A percentile compares a stretch with the other conserved stretches of the same genome.
phyloP scores from a whole-genome alignment of 2,797 vertebrate species.

The Odontamblyopus rebecca region DNA sequence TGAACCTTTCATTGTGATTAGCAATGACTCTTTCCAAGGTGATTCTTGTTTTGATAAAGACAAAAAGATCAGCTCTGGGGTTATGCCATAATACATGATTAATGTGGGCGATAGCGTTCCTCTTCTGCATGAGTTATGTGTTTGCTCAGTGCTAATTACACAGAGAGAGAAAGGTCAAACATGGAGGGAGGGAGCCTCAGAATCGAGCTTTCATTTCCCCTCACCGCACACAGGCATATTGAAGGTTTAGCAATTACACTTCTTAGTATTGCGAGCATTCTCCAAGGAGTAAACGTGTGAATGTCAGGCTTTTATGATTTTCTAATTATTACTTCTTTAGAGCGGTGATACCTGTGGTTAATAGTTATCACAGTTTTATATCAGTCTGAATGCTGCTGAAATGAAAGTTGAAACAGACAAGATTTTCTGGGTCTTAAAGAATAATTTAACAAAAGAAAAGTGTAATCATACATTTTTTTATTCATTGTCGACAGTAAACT shows the following conservation, averaged over 20 bases:
- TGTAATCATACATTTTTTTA: too few species aligned
- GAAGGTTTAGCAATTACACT: constrained; percentile 12
- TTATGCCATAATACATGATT: constrained; percentile 68
- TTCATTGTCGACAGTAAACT: too few species aligned
- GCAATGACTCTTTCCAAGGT: not conserved
- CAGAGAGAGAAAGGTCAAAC: constrained; percentile 71
- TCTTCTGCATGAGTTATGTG: constrained; percentile 59
- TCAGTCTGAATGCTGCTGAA: too few species aligned
- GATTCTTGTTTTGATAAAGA: constrained; percentile 4
- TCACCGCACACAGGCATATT: constrained; percentile 19
- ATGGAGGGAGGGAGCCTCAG: constrained; percentile 28
- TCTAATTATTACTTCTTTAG: too few species aligned
- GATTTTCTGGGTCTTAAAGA: too few species aligned
- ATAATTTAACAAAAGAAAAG: too few species aligned
- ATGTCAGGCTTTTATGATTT: too few species aligned
- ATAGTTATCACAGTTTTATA: too few species aligned
- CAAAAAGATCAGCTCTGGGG: not conserved
- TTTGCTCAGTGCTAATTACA: constrained; percentile 78
- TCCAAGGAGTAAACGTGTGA: constrained; percentile 31
- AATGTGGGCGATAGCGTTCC: constrained; percentile 64
- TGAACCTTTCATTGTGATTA: not conserved
- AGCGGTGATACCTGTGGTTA: too few species aligned
- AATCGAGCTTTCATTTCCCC: constrained; percentile 37
- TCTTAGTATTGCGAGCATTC: constrained; percentile 39
- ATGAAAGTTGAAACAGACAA: too few species aligned